A percentile compares a stretch with the other conserved stretches of the same genome.
Conservation (phyloP, 1,140 invertebrate genomes). For the Drosophila novamexicana region DNA sequence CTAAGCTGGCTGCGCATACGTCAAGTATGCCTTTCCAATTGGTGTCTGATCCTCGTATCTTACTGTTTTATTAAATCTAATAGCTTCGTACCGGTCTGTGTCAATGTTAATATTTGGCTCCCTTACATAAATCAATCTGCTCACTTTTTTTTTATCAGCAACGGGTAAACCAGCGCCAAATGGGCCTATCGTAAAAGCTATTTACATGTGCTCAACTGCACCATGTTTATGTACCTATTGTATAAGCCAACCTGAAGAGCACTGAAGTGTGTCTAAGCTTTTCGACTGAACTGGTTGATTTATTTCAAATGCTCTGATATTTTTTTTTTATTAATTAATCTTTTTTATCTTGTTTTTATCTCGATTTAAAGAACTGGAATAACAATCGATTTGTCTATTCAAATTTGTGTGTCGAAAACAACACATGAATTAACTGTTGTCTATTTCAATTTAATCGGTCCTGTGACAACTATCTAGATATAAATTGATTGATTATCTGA, state of each 20-base stretch:
- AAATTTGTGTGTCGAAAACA: no score
- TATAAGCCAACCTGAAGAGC: constrained; percentile 1
- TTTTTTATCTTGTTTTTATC: no score
- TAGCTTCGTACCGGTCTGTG: neutral
- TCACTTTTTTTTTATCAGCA: constrained; percentile 22
- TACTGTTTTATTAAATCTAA: neutral
- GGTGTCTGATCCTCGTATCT: neutral
- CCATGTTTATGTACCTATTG: neutral
- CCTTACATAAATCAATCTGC: constrained; percentile 38
- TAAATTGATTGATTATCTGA: no score
- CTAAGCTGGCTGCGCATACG: no score
- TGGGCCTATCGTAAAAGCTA: constrained; percentile 23
- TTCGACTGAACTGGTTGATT: constrained; percentile 4
- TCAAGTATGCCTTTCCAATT: neutral
- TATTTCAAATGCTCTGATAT: neutral
- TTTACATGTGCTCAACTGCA: neutral
- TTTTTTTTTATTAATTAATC: neutral
- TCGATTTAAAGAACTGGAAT: no score
- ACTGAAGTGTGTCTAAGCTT: neutral
- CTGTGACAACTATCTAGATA: no score
- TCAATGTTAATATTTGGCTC: constrained; percentile 20
- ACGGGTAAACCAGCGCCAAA: constrained; percentile 15
- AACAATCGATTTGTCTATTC: no score
- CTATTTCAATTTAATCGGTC: no score
- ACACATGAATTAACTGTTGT: no score